Base-by-base conservation (phyloP, 2,888 invertebrate species). In the Polietes domitor region DNA sequence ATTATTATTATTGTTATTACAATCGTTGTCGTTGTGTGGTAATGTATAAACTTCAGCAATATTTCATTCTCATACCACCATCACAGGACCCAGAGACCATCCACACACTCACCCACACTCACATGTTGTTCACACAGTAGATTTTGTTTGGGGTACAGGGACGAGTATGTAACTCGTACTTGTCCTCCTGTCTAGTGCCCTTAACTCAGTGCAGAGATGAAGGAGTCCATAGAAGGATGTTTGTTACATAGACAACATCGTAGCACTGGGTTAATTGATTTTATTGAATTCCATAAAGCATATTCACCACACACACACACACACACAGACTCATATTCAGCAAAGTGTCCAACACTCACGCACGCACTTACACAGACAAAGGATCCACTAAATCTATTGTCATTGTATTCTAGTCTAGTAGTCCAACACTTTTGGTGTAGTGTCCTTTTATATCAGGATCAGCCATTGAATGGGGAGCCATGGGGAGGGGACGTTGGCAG, bases 181-280 rank as follows among this genome's bases (percentile, higher is more conserved):
- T 21, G 68, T 43, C 12, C 37, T 19, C 3, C 9, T 58, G 41
- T 74, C 12, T 77, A 53, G 24, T 32, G 24, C 41, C 55, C 37
- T 37, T 19, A 32, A 28, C 32, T 68, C 15, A n/a, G n/a, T 9
- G 21, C 37, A 41, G 43, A 21, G 32, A 19, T 32, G 24, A 55
- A 17, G 32, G 63, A 53, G 28, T 55, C 9, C 41, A 24, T 55
- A 26, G 17, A 21, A 26, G 15, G 15, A 41, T 10, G 41, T 24
- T 3, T 73, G 43, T 61, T 61, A 37, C n/a, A 37, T 75, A 21
- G 15, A n/a, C n/a, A n/a, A n/a, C n/a, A n/a, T n/a, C 70, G 63
- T 55, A 58, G 43, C 68, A 70, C 73, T 74, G 43, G 72, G 58
- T 77, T 77, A 77, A 82, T 77, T 82, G 77, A 77, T 77, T 71